phyloP scores from a whole-genome alignment of 2,113 vertebrate species.

The Dermatemys mawii region DNA sequence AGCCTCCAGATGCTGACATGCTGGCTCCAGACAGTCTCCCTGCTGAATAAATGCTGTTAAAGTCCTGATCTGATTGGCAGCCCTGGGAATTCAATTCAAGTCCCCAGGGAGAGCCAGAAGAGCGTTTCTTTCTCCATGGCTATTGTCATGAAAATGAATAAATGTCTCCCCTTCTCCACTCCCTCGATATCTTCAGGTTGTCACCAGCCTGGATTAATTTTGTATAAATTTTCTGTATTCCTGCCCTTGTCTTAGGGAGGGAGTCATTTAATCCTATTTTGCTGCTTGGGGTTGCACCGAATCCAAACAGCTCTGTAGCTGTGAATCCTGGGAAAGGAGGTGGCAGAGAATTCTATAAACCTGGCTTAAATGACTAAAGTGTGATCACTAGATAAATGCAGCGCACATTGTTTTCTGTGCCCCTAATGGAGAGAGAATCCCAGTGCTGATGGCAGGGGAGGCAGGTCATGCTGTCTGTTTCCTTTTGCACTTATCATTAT shows the following conservation, averaged over 20 bases:
- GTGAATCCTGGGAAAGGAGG: neutral
- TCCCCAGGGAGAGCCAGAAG: conserved; percentile 54
- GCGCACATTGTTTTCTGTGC: neutral
- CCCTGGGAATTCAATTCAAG: conserved; percentile 65
- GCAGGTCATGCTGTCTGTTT: rapidly evolving
- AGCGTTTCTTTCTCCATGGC: conserved; percentile 62
- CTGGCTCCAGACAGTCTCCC: conserved; percentile 62
- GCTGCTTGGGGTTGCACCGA: neutral
- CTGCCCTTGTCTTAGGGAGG: neutral
- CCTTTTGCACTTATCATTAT: neutral
- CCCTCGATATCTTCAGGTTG: conserved; percentile 31
- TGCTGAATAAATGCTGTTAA: conserved; percentile 64
- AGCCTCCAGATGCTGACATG: conserved; percentile 53
- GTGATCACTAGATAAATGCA: neutral
- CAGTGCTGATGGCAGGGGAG: rapidly evolving
- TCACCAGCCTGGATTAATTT: conserved; percentile 51
- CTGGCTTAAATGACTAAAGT: neutral
- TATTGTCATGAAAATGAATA: conserved; percentile 74
- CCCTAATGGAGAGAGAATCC: neutral
- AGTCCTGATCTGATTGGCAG: conserved; percentile 75
- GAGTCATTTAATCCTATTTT: neutral
- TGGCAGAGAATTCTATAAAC: neutral
- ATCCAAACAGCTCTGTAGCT: neutral
- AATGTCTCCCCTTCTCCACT: conserved; percentile 32
- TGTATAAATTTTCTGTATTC: neutral